These are phyloP conservation scores for Nephrotoma appendiculata DNA, from an alignment of 2,888 invertebrate genomes.

Conservation along the genomic window DNA sequence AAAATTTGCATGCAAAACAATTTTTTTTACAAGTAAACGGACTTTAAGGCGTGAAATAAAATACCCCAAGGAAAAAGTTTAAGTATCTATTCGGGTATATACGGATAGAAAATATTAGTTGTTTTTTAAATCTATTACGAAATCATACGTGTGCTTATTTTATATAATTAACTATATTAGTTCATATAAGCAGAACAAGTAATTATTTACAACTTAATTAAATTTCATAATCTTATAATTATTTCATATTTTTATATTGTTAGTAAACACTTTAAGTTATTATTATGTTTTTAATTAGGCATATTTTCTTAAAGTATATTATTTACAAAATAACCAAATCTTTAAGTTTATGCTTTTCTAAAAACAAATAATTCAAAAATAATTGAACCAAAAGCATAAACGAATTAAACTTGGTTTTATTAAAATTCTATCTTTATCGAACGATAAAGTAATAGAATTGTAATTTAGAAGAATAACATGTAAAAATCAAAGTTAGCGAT, in stretches of 20 bases:
- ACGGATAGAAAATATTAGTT: no score
- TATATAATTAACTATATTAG: no score
- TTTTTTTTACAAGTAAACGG: no score
- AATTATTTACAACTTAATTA: no score
- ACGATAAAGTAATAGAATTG: background rate
- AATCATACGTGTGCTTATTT: no score
- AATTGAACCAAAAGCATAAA: background rate
- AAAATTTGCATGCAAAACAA: no score
- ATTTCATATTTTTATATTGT: background rate
- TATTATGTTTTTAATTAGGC: background rate
- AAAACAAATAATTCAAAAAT: background rate
- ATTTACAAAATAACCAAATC: background rate
- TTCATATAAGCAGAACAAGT: no score
- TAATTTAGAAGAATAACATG: background rate
- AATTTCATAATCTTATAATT: background rate
- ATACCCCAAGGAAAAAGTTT: no score
- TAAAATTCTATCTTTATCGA: background rate
- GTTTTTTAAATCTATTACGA: no score
- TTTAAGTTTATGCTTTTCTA: background rate
- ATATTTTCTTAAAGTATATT: background rate
- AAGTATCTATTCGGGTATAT: no score
- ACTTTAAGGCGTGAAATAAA: no score
- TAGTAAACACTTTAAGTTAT: background rate
- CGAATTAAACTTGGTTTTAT: background rate
- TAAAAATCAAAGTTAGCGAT: background rate